Base-by-base conservation (phyloP, 2,888 invertebrate species). In the Salpingus planirostris region DNA sequence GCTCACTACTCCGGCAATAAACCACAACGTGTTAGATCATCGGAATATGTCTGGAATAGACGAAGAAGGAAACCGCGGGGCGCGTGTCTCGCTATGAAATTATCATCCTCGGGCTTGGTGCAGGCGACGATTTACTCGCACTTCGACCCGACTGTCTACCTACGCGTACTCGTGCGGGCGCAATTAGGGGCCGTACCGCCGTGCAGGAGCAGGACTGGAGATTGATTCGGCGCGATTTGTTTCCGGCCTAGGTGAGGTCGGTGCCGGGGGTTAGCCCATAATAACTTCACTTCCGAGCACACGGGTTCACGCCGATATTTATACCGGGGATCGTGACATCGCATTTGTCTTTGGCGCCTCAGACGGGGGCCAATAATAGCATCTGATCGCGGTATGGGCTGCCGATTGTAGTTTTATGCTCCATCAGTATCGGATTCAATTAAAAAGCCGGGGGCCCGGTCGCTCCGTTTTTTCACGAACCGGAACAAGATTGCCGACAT, bases 241-340 rank as follows among this genome's bases (percentile, higher is more conserved):
- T 38, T 49, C 47, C 42, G 46, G 52, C 46, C 48, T 54, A 53
- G 49, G 50, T 50, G 54, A 57, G 55, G 54, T 54, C 54, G 50
- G 45, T 49, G 52, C 49, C 47, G 48, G 51, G 57, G 57, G 57
- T 56, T 54, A 55, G 50, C 52, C 56, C 52, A 50, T 57, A 59
- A 58, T 56, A 57, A 58, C 55, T 56, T 54, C 53, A 50, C 52
- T 53, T 48, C 46, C 52, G 46, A 50, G 49, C 46, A 52, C 50
- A 51, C 50, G 52, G 47, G 48, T 49, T 51, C 51, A 47, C 45
- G 47, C 47, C 47, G 43, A 57, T 57, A 59, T 60, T 59, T 59
- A 59, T 59, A 58, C 53, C 50, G 50, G 46, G 53, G 57, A 57
- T 57, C 59, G 54, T 55, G 58, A 56, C 57, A 57, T 53, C 54